phyloP scores from a whole-genome alignment of 2,797 vertebrate genomes.

The Leuciscus waleckii region DNA sequence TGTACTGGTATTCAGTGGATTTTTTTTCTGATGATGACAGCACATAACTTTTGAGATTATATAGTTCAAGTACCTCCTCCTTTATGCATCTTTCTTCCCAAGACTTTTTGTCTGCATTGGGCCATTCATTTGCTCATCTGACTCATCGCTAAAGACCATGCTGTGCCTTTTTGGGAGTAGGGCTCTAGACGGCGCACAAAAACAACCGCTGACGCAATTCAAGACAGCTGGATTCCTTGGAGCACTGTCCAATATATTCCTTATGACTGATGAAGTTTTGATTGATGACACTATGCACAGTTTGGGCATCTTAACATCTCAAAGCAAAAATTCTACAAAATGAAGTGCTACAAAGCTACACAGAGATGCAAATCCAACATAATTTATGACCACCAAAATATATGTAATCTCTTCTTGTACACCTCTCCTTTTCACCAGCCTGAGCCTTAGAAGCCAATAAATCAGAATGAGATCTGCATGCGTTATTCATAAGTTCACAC shows the following conservation, averaged over 20 bases:
- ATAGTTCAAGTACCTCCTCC: background rate
- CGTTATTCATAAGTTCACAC: conserved; percentile 56
- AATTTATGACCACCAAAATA: conserved; percentile 42
- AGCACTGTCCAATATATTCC: conserved; percentile 41
- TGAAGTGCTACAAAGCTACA: conserved; percentile 39
- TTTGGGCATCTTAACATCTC: conserved; percentile 36
- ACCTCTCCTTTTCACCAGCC: conserved; percentile 37
- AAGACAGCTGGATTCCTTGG: conserved; percentile 30
- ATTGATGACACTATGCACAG: conserved; percentile 28
- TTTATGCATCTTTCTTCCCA: background rate
- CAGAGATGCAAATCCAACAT: conserved; percentile 33
- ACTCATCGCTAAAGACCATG: conserved; percentile 30
- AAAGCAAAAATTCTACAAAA: conserved; percentile 24
- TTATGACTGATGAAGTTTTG: conserved; percentile 46
- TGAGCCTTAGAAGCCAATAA: conserved; percentile 49
- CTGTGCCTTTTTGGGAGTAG: conserved; percentile 12
- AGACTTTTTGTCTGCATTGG: background rate
- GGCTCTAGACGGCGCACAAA: background rate
- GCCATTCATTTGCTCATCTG: conserved; percentile 23
- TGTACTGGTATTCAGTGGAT: background rate
- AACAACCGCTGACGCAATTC: conserved; percentile 20
- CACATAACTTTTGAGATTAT: conserved; percentile 1
- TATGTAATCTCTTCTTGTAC: conserved; percentile 45
- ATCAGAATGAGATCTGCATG: conserved; percentile 54
- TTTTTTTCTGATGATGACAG: background rate